phyloP scores from a whole-genome alignment of 2,888 invertebrate species.

The Heliothis peltigera region DNA sequence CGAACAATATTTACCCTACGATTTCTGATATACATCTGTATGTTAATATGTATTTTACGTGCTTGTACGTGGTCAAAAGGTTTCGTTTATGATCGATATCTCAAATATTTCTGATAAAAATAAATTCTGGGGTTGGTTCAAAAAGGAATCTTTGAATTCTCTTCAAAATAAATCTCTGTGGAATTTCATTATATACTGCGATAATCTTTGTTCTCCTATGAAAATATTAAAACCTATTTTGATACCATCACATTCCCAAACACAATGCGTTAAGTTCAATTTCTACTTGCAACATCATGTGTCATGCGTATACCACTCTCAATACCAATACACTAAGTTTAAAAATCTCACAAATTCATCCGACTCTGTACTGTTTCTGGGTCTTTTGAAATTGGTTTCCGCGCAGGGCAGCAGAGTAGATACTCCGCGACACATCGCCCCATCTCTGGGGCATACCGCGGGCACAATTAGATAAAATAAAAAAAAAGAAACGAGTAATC shows the following conservation, averaged over 20 bases:
- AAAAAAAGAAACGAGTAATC: slow-evolving; percentile 78
- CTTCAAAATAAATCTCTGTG: not conserved
- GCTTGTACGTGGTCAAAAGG: slow-evolving; percentile 66
- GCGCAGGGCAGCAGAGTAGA: slow-evolving; percentile 75
- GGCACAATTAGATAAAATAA: slow-evolving; percentile 85
- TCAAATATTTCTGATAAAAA: slow-evolving; percentile 46
- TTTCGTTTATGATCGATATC: slow-evolving; percentile 53
- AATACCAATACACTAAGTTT: not conserved
- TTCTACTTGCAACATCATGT: too few relatives aligned
- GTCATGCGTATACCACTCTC: too few relatives aligned
- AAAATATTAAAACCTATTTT: too few relatives aligned
- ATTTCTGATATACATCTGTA: slow-evolving; percentile 83
- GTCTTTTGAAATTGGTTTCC: slow-evolving; percentile 85
- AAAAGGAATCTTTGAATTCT: not conserved
- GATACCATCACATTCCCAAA: too few relatives aligned
- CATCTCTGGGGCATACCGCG: slow-evolving; percentile 83
- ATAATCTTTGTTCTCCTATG: too few relatives aligned
- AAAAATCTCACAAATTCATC: slow-evolving; percentile 53
- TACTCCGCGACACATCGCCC: slow-evolving; percentile 82
- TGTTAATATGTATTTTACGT: slow-evolving; percentile 78
- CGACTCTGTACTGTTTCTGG: slow-evolving; percentile 79
- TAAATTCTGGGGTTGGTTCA: slow-evolving; percentile 5
- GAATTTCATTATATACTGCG: too few relatives aligned
- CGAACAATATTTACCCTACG: slow-evolving; percentile 86
- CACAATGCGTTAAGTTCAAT: too few relatives aligned